phyloP scores from a whole-genome alignment of 2,888 invertebrate genomes.

The Ryuthela nishihirai region DNA sequence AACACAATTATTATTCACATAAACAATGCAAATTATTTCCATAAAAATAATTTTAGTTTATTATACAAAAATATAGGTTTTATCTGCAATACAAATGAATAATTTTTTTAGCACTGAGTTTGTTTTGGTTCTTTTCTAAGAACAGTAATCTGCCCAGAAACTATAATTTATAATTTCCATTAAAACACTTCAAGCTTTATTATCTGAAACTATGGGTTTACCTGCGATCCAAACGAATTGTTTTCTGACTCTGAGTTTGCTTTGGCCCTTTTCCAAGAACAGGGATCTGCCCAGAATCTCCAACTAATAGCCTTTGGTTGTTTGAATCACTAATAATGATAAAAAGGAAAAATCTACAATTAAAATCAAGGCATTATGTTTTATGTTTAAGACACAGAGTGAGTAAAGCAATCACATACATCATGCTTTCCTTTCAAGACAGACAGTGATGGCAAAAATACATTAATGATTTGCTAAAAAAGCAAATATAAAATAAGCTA shows the following conservation, averaged over 20 bases:
- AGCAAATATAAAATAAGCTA: too few species aligned
- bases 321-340: slow-evolving; percentile 67
- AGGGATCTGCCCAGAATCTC: slow-evolving; percentile 89
- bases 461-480: too few species aligned
- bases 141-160: background rate
- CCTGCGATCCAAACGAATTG: slow-evolving; percentile 68
- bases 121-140: background rate
- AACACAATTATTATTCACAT: too few species aligned
- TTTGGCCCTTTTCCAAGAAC: slow-evolving; percentile 70
- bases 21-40: background rate
- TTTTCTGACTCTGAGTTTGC: slow-evolving; percentile 78
- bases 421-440: too few species aligned
- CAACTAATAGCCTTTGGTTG: slow-evolving; percentile 83
- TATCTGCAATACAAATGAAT: background rate
- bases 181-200: too few species aligned
- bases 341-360: slow-evolving; percentile 10
- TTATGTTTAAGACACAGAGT: too few species aligned
- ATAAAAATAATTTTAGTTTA: background rate
- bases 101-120: background rate
- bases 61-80: background rate
- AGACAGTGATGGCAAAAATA: too few species aligned
- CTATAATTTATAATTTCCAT: background rate
- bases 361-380: background rate
- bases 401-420: too few species aligned
- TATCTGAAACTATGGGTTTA: too few species aligned